Evolutionary conservation across 2,113 vertebrate species (phyloP).

Genomic region (Sapajus apella): DNA sequence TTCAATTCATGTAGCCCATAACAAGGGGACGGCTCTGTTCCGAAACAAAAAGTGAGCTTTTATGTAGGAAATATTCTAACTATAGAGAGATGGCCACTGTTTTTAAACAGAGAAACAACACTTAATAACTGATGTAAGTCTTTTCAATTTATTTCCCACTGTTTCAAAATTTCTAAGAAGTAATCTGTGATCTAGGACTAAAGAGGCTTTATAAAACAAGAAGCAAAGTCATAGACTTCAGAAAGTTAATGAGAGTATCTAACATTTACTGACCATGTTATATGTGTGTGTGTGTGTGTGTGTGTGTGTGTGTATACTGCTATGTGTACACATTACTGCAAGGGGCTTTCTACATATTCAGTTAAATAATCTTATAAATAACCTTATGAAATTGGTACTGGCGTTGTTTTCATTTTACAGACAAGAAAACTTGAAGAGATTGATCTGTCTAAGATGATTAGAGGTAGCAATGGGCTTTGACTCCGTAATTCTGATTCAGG

Average conservation of each 20-base stretch:
- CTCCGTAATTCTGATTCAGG: not conserved
- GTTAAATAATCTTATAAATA: not conserved
- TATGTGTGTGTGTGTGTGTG: no score
- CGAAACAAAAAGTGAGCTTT: conserved; percentile 40
- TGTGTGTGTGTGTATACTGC: no score
- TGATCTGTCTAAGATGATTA: not conserved
- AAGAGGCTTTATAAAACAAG: not conserved
- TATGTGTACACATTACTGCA: not conserved
- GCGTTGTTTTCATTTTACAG: not conserved
- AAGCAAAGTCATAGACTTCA: conserved; percentile 20
- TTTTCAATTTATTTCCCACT: not conserved
- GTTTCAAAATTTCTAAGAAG: not conserved
- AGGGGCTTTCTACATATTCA: not conserved
- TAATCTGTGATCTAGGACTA: not conserved
- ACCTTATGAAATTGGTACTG: not conserved
- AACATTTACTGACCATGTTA: not conserved
- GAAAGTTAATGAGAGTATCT: not conserved
- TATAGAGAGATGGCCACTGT: not conserved
- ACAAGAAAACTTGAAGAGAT: not conserved
- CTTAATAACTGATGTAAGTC: not conserved
- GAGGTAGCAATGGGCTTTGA: not conserved
- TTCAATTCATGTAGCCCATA: conserved; percentile 87
- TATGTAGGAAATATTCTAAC: not conserved
- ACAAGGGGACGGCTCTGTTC: conserved; percentile 80
- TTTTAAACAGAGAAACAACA: not conserved